Evolutionary conservation across 2,888 invertebrate species (phyloP), one percentile per base, ranked within the genome.

Genomic region (Trilocha varians): DNA sequence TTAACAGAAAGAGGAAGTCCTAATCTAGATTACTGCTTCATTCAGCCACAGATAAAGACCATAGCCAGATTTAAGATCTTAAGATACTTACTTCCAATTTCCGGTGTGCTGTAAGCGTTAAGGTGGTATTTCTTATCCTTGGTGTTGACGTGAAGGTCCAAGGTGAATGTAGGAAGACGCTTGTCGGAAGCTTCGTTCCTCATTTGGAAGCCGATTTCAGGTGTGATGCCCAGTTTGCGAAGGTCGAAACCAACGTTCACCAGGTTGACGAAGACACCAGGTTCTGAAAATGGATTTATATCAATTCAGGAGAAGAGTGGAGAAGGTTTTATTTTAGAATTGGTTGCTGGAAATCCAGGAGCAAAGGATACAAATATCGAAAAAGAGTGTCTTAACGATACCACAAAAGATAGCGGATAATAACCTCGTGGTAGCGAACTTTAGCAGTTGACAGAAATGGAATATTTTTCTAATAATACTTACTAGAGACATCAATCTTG

Each of bases 101-200:
- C 88, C 1, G 91, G 90, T 39, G 91, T 88, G 42, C 89, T 67
- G 68, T 91, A 92, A 0, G 90, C 70, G 42, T 90, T 88, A 41
- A 93, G 87, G 50, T 91, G 90, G 68, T 93, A 94, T 53, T 93
- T 92, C 48, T 88, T 86, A 50, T 91, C 90, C 18, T 90, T 90
- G 48, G 90, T 89, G 57, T 91, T 90, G 51, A 94, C 87, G 58
- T 91, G 91, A n/a, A 93, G 75, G 59, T 92, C 92, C 11, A 93
- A 78, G 38, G 88, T 88, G 65, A 93, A 91, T 54, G 92, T 91
- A 3, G 88, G 83, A 25, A 88, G 70, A 16, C 84, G 76, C 35
- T 87, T 82, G 39, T 88, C 88, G 1, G 90, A 87, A 1, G 89
- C 84, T 39, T 87, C 88, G 16, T 89, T 91, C 45, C 87, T 89